Percentiles rank a stretch among this genome's conserved stretches.
Conservation (phyloP, 2,113 vertebrate genomes). For the Etheostoma cragini region DNA sequence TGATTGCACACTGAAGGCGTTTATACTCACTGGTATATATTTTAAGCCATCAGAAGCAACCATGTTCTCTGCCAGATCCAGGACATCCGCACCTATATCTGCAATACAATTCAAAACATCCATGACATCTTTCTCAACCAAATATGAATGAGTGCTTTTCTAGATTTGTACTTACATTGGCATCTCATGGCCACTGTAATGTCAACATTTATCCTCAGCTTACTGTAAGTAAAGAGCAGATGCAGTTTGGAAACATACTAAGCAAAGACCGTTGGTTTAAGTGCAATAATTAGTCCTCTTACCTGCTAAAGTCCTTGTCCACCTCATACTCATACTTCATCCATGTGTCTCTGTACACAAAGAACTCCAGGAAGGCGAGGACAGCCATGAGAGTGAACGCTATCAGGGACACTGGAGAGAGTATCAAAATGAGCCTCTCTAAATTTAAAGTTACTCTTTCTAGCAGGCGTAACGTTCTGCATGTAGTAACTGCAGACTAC, state of each 20-base stretch:
- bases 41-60: slow-evolving; percentile 93
- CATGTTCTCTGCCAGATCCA: slow-evolving; percentile 98
- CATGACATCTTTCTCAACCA: background rate
- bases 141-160: background rate
- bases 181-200: slow-evolving; percentile 99
- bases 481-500: background rate
- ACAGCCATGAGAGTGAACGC: slow-evolving; percentile 94
- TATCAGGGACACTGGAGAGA: slow-evolving; percentile 90
- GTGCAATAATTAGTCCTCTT: slow-evolving; percentile 6
- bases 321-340: slow-evolving; percentile 99
- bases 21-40: slow-evolving; percentile 93
- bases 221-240: slow-evolving; percentile 83
- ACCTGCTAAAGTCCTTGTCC: slow-evolving; percentile 98
- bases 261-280: background rate
- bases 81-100: slow-evolving; percentile 97
- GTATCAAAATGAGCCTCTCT: background rate
- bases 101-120: slow-evolving; percentile 4
- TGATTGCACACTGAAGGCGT: background rate
- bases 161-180: slow-evolving; percentile 90
- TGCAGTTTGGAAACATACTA: background rate
- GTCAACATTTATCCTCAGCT: slow-evolving; percentile 97
- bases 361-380: slow-evolving; percentile 95
- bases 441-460: background rate
- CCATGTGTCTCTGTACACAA: slow-evolving; percentile 95
- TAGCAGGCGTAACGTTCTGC: background rate